phyloP scores from a whole-genome alignment of 2,888 invertebrate species.

The Thalpophila matura region DNA sequence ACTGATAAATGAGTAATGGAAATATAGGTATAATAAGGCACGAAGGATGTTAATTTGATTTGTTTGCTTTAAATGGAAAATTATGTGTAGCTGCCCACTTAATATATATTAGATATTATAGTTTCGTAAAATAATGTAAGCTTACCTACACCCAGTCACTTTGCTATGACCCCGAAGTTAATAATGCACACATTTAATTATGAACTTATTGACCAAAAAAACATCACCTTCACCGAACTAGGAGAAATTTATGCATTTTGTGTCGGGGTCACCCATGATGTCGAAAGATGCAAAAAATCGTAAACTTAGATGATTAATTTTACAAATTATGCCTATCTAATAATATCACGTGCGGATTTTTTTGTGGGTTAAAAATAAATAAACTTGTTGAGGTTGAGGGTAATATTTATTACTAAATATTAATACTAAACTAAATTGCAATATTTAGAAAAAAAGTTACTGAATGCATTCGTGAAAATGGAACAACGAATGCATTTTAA shows the following conservation, averaged over 20 bases:
- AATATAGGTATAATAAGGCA: constrained; percentile 9
- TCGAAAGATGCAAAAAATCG: neutral
- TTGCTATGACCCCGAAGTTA: constrained; percentile 30
- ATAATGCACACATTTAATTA: constrained; percentile 23
- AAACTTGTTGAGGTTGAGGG: neutral
- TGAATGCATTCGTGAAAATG: neutral
- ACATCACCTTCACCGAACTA: constrained; percentile 11
- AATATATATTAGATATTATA: no score
- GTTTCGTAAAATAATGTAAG: constrained; percentile 13
- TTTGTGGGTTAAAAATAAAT: neutral
- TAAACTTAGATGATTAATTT: neutral
- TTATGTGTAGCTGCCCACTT: no score
- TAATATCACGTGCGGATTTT: no score
- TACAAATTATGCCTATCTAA: no score
- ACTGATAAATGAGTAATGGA: constrained; percentile 17
- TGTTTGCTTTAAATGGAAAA: constrained; percentile 27
- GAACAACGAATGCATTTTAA: neutral
- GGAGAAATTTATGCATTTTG: neutral
- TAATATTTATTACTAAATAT: neutral
- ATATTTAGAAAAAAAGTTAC: neutral
- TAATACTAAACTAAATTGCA: neutral
- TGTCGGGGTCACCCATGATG: constrained; percentile 2
- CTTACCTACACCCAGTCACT: constrained; percentile 16
- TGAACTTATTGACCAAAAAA: constrained; percentile 10
- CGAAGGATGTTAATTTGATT: neutral